phyloP scores from a whole-genome alignment of 2,113 vertebrate genomes.

The Centrocercus urophasianus region DNA sequence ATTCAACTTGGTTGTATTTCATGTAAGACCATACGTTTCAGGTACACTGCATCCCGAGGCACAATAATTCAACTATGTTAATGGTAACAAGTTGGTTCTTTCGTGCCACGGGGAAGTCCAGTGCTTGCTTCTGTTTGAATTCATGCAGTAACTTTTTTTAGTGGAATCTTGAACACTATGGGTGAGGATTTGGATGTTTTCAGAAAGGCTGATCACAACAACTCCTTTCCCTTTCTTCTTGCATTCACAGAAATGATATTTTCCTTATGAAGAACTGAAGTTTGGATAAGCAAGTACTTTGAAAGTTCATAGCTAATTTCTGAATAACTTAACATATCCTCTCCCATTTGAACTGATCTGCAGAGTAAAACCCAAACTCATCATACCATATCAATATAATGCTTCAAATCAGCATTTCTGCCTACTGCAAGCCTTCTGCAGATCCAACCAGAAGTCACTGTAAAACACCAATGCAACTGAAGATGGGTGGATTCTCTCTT shows the following conservation, averaged over 20 bases:
- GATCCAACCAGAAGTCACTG: not conserved
- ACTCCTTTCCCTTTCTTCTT: not conserved
- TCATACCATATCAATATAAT: accelerated
- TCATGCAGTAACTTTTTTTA: not conserved
- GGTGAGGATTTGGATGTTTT: not conserved
- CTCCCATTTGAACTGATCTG: not conserved
- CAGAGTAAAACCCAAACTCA: not conserved
- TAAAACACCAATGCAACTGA: not conserved
- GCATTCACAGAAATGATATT: not conserved
- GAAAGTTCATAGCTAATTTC: not conserved
- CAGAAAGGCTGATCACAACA: not conserved
- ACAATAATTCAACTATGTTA: not conserved
- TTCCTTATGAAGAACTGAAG: not conserved
- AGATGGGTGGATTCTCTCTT: not conserved
- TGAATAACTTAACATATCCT: not conserved
- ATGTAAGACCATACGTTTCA: accelerated
- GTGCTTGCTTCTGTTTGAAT: not conserved
- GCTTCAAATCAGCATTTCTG: not conserved
- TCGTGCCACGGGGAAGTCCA: not conserved
- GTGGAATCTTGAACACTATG: not conserved
- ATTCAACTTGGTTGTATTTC: accelerated
- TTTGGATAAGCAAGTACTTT: accelerated
- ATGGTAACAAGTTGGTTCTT: not conserved
- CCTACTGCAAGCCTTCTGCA: not conserved
- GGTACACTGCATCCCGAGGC: not conserved